Evolutionary conservation across 2,888 invertebrate species (phyloP).

Genomic region (Drosophila paranaensis): DNA sequence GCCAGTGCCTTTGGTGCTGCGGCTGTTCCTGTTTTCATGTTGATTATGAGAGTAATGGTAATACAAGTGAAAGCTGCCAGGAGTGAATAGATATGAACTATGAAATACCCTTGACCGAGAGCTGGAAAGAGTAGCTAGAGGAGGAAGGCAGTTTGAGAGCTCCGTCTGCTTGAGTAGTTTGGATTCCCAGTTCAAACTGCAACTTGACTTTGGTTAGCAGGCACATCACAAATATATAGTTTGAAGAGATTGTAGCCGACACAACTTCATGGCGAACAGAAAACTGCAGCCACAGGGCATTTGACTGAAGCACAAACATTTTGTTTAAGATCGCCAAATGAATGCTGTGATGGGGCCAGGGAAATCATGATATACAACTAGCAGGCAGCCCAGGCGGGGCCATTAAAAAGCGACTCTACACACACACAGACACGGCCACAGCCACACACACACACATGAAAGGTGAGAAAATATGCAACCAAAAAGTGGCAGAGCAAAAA

Average conservation of each 20-base stretch:
- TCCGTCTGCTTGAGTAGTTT: too few relatives aligned
- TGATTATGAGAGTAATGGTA: constrained; percentile 59
- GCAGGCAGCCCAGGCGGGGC: constrained; percentile 42
- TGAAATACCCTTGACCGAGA: constrained; percentile 37
- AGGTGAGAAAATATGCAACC: constrained; percentile 74
- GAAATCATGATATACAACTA: constrained; percentile 69
- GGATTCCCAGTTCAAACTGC: too few relatives aligned
- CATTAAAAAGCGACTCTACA: constrained; percentile 61
- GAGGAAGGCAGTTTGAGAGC: too few relatives aligned
- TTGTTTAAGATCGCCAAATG: constrained; percentile 76
- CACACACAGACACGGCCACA: constrained; percentile 17
- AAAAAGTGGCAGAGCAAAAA: constrained; percentile 67
- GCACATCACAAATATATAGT: not conserved
- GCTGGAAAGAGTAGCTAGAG: not conserved
- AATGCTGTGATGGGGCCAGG: constrained; percentile 64
- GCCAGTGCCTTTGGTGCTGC: not conserved
- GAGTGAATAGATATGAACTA: constrained; percentile 7
- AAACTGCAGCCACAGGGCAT: constrained; percentile 19
- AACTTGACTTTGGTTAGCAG: not conserved
- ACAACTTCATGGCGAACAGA: not conserved
- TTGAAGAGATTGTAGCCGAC: not conserved
- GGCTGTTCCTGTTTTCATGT: constrained; percentile 50
- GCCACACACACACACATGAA: constrained; percentile 24
- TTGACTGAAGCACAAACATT: constrained; percentile 45
- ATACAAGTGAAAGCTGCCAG: constrained; percentile 18